Evolutionary conservation across 2,797 vertebrate genomes (phyloP).

Genomic region (Natrix natrix): DNA sequence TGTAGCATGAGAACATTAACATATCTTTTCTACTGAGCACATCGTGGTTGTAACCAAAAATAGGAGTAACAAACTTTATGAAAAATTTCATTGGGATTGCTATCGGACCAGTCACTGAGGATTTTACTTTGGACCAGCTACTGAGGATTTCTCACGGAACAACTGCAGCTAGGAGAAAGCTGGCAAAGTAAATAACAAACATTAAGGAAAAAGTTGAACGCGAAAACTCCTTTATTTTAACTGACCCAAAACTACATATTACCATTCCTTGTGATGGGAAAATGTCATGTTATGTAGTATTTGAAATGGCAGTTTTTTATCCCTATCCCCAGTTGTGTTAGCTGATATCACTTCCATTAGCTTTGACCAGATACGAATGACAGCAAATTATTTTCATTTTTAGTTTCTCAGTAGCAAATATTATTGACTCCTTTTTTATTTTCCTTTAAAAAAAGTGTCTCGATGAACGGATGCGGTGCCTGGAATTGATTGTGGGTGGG

Average conservation of each 20-base stretch:
- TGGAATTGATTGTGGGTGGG: slow-evolving; percentile 91
- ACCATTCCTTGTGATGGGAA: not conserved
- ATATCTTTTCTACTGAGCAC: not conserved
- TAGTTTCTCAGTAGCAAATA: not conserved
- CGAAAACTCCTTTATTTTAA: not conserved
- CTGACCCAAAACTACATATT: not conserved
- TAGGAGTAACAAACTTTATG: not conserved
- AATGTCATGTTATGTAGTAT: not conserved
- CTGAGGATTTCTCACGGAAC: not conserved
- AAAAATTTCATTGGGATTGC: not conserved
- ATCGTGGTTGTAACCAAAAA: not conserved
- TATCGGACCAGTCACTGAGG: not conserved
- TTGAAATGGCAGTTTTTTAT: not conserved
- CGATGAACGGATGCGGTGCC: slow-evolving; percentile 86
- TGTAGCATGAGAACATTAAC: not conserved
- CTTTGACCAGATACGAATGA: not conserved
- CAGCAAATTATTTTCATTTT: not conserved
- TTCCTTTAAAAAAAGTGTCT: slow-evolving; percentile 75
- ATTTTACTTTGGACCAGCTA: not conserved
- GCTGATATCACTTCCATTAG: not conserved
- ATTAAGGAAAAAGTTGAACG: not conserved
- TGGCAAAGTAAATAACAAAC: not conserved
- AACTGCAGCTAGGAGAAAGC: not conserved
- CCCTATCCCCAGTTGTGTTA: not conserved
- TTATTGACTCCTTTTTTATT: too few relatives aligned